Conservation (phyloP, 2,888 invertebrate species). For the Drosophila subsilvestris region DNA sequence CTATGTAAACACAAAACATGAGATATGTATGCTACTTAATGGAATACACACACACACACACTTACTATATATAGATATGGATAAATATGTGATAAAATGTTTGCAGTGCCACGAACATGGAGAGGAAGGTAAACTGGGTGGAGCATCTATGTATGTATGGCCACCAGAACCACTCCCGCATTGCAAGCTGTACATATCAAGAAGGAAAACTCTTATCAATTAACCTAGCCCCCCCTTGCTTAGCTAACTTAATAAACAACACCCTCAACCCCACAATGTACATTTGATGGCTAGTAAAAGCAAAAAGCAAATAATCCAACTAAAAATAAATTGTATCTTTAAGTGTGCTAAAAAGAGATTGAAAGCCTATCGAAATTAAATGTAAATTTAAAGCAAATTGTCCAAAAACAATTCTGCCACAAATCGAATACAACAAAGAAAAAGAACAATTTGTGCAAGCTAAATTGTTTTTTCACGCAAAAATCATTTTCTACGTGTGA, state of each 20-base stretch:
- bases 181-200: constrained; percentile 70
- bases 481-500: constrained; percentile 12
- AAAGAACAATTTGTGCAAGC: constrained; percentile 6
- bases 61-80: constrained; percentile 46
- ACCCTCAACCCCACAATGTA: constrained; percentile 5
- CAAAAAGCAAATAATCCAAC: background rate
- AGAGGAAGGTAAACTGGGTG: background rate
- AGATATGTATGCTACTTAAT: constrained; percentile 23
- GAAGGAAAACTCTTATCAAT: constrained; percentile 27
- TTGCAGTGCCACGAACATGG: constrained; percentile 26
- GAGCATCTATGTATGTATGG: background rate
- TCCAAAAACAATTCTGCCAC: constrained; percentile 7
- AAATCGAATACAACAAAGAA: constrained; percentile 12
- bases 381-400: constrained; percentile 27
- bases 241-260: constrained; percentile 9
- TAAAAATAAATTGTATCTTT: constrained; percentile 1
- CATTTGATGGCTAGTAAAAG: constrained; percentile 25
- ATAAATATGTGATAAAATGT: constrained; percentile 66
- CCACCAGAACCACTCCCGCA: constrained; percentile 8
- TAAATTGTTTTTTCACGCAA: background rate
- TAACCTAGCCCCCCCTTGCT: constrained; percentile 15
- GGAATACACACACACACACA: constrained; percentile 16
- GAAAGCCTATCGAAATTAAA: constrained; percentile 12
- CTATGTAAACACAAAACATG: constrained; percentile 36
- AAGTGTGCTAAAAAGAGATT: constrained; percentile 8